Evolutionary conservation across 2,113 vertebrate species (phyloP).

Genomic region (Panurus biarmicus): DNA sequence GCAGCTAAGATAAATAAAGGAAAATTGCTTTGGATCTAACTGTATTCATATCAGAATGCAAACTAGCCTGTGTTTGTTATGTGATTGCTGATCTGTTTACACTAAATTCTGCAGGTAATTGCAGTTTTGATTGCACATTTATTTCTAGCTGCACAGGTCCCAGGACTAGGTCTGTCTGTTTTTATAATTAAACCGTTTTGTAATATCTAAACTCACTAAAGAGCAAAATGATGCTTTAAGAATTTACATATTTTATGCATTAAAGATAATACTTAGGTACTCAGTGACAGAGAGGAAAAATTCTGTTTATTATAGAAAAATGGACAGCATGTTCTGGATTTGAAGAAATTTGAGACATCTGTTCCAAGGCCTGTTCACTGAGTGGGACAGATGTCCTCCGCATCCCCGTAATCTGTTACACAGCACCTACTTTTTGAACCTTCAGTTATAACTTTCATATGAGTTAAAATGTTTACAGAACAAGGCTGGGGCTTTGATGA

Average conservation of each 20-base stretch:
- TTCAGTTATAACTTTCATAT: constrained; percentile 62
- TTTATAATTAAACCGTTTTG: constrained; percentile 96
- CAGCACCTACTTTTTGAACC: constrained; percentile 74
- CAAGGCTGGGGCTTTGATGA: constrained; percentile 27
- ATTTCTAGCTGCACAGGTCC: constrained; percentile 90
- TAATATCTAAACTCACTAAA: constrained; percentile 91
- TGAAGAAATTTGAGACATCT: constrained; percentile 78
- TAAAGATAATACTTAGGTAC: constrained; percentile 76
- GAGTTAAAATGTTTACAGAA: constrained; percentile 63
- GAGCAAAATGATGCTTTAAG: constrained; percentile 81
- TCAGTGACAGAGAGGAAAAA: constrained; percentile 62
- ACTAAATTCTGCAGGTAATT: constrained; percentile 99
- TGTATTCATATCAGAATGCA: constrained; percentile 99
- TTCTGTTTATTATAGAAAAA: constrained; percentile 66
- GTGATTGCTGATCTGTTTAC: constrained; percentile 98
- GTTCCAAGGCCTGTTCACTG: constrained; percentile 72
- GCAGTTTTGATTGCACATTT: constrained; percentile 99
- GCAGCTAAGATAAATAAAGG: constrained; percentile 99
- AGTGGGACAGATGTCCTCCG: constrained; percentile 73
- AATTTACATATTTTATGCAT: constrained; percentile 84
- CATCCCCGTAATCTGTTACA: constrained; percentile 73
- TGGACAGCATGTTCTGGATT: constrained; percentile 74
- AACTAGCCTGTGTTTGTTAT: constrained; percentile 95
- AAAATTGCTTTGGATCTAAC: constrained; percentile 99
- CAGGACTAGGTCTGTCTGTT: constrained; percentile 90